These are phyloP conservation scores for Sebastes melanostomus DNA, from an alignment of 2,797 vertebrate genomes.

Conservation along the genomic window DNA sequence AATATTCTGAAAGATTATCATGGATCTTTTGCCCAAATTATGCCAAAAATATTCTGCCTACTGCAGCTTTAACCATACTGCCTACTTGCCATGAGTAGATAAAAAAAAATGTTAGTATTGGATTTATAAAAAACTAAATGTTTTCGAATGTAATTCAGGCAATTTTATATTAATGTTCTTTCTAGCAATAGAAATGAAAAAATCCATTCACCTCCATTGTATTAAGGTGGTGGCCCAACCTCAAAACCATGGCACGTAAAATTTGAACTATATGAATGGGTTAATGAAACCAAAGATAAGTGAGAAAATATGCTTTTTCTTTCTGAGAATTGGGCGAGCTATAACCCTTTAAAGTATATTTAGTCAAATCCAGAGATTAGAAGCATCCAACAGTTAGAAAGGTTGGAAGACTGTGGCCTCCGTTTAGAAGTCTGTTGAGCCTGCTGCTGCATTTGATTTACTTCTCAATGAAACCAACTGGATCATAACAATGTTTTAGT, in stretches of 20 bases:
- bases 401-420: neutral
- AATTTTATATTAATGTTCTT: neutral
- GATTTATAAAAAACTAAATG: neutral
- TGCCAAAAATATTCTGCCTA: too few species aligned
- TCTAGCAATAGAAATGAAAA: neutral
- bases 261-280: neutral
- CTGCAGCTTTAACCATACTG: neutral
- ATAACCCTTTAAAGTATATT: neutral
- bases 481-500: conserved; percentile 55
- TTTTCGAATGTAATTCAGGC: neutral
- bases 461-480: conserved; percentile 13
- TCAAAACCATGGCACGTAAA: neutral
- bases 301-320: neutral
- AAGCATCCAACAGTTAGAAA: neutral
- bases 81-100: neutral
- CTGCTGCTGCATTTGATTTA: conserved; percentile 43
- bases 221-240: neutral
- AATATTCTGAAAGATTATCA: too few species aligned
- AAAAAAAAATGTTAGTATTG: neutral
- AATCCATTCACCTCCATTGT: neutral
- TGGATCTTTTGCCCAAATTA: too few species aligned
- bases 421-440: neutral
- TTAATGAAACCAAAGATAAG: neutral
- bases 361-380: neutral
- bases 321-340: neutral